A percentile compares a stretch with the other conserved stretches of the same genome.
Evolutionary conservation across 2,797 vertebrate genomes (phyloP).

Genomic region (Anableps anableps): DNA sequence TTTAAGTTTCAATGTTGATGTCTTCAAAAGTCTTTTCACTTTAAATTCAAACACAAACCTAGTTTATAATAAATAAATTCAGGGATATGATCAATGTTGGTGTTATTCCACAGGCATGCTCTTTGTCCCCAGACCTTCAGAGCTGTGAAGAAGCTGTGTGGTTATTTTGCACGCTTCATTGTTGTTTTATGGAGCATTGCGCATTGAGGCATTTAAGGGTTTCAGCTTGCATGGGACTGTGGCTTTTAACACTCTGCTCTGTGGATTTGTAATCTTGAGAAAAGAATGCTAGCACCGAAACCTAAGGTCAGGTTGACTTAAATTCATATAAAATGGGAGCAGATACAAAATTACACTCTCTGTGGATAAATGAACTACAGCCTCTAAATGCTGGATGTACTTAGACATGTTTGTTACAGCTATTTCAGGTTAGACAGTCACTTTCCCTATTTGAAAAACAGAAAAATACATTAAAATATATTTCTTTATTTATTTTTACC

Average conservation of each 20-base stretch:
- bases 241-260: conserved; percentile 53
- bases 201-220: conserved; percentile 64
- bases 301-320: conserved; percentile 41
- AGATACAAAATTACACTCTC: conserved; percentile 36
- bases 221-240: conserved; percentile 35
- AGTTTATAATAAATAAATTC: conserved; percentile 14
- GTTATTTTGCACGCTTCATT: conserved; percentile 60
- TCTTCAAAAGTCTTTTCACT: background rate
- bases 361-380: conserved; percentile 25
- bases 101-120: conserved; percentile 39
- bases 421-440: background rate
- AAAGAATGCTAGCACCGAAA: conserved; percentile 61
- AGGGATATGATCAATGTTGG: conserved; percentile 27
- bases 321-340: conserved; percentile 28
- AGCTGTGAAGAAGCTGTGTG: conserved; percentile 64
- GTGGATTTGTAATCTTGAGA: conserved; percentile 58
- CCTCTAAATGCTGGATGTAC: background rate
- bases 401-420: background rate
- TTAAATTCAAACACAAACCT: background rate
- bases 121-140: conserved; percentile 50
- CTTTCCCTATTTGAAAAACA: background rate
- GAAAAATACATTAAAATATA: background rate
- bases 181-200: conserved; percentile 66
- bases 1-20: background rate
- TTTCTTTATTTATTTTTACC: background rate